Percentiles rank a stretch among this genome's conserved stretches.
phyloP scores from a whole-genome alignment of 2,888 invertebrate species.

The Parthenolecanium corni region DNA sequence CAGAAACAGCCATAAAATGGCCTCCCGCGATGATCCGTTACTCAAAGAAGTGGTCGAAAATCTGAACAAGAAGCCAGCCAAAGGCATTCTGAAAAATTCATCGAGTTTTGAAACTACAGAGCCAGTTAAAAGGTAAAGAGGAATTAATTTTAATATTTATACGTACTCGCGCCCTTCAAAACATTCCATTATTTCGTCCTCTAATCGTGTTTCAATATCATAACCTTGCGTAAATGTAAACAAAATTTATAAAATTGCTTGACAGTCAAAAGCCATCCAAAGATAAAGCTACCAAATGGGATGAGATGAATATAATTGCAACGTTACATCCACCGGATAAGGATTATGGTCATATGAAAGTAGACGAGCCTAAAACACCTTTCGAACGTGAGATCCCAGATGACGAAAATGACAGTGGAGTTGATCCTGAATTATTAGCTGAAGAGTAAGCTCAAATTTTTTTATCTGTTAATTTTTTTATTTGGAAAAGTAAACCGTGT shows the following conservation, averaged over 20 bases:
- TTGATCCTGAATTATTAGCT: conserved; percentile 58
- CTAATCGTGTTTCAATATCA: not conserved
- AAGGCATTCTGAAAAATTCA: conserved; percentile 85
- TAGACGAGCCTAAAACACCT: conserved; percentile 96
- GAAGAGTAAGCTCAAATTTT: conserved; percentile 51
- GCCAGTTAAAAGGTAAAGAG: conserved; percentile 39
- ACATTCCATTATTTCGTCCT: not conserved
- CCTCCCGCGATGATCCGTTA: not conserved
- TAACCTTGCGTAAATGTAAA: not conserved
- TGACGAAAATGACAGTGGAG: conserved; percentile 48
- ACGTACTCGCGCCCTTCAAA: no score
- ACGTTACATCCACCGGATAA: conserved; percentile 96
- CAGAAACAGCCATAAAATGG: not conserved
- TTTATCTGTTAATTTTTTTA: no score
- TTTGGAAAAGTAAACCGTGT: no score
- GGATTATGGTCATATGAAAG: conserved; percentile 99
- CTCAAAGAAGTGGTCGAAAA: conserved; percentile 48
- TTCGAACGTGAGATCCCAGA: conserved; percentile 53
- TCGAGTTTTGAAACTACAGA: conserved; percentile 73
- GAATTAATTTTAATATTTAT: not conserved
- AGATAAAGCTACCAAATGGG: conserved; percentile 66
- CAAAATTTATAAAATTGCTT: not conserved
- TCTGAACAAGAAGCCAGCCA: conserved; percentile 68
- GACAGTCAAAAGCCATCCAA: conserved; percentile 28
- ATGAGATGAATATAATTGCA: conserved; percentile 97